Conservation (phyloP, 2,888 invertebrate genomes). For the Gisinianus flammeolus region DNA sequence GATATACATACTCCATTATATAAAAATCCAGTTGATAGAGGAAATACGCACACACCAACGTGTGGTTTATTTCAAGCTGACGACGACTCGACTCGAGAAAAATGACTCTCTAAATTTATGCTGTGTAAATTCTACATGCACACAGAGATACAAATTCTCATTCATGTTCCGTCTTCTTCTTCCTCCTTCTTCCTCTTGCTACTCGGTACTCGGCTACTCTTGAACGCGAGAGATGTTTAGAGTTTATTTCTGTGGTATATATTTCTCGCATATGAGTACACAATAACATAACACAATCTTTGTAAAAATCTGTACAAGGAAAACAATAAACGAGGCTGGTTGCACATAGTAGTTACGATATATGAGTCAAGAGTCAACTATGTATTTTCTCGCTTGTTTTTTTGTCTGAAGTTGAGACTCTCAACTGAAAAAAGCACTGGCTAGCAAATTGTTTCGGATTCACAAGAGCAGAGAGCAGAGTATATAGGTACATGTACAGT, state of each 20-base stretch:
- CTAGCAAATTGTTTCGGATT: no score
- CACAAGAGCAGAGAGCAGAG: no score
- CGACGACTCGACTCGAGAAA: not conserved
- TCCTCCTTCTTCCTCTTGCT: not conserved
- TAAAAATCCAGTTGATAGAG: no score
- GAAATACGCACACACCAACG: slow-evolving; percentile 6
- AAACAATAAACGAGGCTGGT: no score
- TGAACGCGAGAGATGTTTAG: not conserved
- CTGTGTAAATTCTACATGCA: not conserved
- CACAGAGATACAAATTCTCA: not conserved
- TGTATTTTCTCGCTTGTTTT: no score
- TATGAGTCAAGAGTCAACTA: no score
- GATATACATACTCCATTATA: not conserved
- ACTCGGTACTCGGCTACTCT: not conserved
- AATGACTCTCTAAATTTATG: not conserved
- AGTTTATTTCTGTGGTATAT: not conserved
- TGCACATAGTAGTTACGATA: no score
- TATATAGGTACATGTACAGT: no score
- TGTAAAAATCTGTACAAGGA: no score
- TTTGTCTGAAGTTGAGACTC: no score
- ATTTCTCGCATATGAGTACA: not conserved
- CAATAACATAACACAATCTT: not conserved
- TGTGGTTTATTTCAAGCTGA: slow-evolving; percentile 29
- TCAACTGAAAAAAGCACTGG: no score
- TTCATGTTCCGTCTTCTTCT: not conserved